Percentiles rank a stretch among this genome's conserved stretches.
These are phyloP conservation scores for Caenorhabditis zanzibari DNA, from an alignment of 2,888 invertebrate species.

Conservation along the genomic window DNA sequence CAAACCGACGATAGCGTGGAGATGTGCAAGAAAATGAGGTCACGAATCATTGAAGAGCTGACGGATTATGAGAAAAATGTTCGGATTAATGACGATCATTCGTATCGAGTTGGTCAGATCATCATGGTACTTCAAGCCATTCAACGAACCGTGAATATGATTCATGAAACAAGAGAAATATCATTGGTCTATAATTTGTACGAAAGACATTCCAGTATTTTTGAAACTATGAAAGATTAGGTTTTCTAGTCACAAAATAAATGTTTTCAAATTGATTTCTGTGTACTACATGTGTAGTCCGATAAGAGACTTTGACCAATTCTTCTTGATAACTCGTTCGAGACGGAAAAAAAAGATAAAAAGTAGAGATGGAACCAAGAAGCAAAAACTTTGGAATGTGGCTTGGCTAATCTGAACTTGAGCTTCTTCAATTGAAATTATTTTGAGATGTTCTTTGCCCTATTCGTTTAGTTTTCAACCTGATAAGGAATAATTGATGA, in stretches of 20 bases:
- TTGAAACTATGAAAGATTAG: slow-evolving; percentile 43
- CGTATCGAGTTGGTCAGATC: slow-evolving; percentile 57
- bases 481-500: too few species aligned
- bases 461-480: too few species aligned
- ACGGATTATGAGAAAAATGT: slow-evolving; percentile 58
- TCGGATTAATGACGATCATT: slow-evolving; percentile 50
- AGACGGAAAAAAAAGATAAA: neutral
- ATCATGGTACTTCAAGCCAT: slow-evolving; percentile 53
- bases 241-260: neutral
- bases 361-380: neutral
- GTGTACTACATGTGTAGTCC: slow-evolving; percentile 17
- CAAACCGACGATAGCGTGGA: slow-evolving; percentile 51
- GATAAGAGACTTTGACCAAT: slow-evolving; percentile 4
- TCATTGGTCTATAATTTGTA: slow-evolving; percentile 60
- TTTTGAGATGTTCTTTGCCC: too few species aligned
- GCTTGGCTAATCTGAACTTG: too few species aligned
- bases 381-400: too few species aligned
- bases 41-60: slow-evolving; percentile 51
- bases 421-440: too few species aligned
- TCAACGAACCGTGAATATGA: slow-evolving; percentile 46
- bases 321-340: neutral
- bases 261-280: neutral
- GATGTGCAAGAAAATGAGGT: slow-evolving; percentile 39
- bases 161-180: slow-evolving; percentile 54
- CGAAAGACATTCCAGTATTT: slow-evolving; percentile 49